Evolutionary conservation across 30 jellyfish, hydroid and myxozoan genomes (phyloP), one percentile per base, ranked within the genome.

Genomic region (Aurelia aurita complex sp. Pacific): DNA sequence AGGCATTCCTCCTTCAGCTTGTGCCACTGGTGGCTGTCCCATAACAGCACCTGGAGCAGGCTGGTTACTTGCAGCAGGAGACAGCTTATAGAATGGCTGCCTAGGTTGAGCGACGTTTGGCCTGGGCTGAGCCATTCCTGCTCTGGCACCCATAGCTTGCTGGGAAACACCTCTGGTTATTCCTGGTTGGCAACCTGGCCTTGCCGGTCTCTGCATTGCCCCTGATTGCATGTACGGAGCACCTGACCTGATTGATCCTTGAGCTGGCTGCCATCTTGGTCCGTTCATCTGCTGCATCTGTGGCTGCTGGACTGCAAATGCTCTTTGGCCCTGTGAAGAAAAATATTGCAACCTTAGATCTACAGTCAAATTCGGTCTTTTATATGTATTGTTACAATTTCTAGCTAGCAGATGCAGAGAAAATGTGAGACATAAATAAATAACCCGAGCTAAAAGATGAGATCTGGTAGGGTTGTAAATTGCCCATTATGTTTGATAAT

Each of bases 291-390:
- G 69, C 35, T 94, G 64, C 91, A 85, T 69, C 60, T 83, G 85
- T 50, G 86, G 92, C 32, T 90, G 96, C 73, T 92, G 98, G 15
- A 96, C 76, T 11, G 91, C 87, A 64, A 88, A 46, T 46, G 57
- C 57, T 46, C 57, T 46, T 46, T 87, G 94, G 54, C 83, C 81
- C 94, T 74, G 50, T 64, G 53, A 23, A 23, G 14, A 73, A 73
- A 73, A 73, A 6, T 23, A 15, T 7, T 35, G 68, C 59, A 46
- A 46, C 57, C 13, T 46, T 7, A 46, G 14, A 43, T 43, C 54
- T 43, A 43, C 54, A 43, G 12, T 4, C 14, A 46, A 46, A 46
- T 23, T 23, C 14, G 8, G 0, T 23, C 29, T 23, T 23, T 23
- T 23, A 23, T 23, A 46, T 46, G 57, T 6, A 46, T 46, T 23